phyloP scores from a whole-genome alignment of 2,888 invertebrate genomes.

The Drosophila limbata region DNA sequence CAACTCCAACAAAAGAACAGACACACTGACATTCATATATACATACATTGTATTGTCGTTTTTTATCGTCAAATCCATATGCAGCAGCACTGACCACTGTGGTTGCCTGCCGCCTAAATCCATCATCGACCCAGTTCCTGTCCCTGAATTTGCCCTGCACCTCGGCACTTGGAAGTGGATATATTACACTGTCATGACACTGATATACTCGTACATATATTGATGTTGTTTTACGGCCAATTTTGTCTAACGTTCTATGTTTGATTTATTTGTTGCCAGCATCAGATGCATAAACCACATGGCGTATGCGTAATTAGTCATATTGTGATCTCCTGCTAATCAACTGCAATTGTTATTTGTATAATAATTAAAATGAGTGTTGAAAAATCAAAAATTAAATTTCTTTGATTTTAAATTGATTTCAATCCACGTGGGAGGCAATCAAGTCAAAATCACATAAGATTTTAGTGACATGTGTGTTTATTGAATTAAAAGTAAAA shows the following conservation, averaged over 20 bases:
- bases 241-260: constrained; percentile 29
- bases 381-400: background rate
- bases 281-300: constrained; percentile 41
- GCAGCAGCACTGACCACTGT: constrained; percentile 35
- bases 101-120: constrained; percentile 50
- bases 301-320: constrained; percentile 65
- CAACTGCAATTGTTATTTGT: constrained; percentile 30
- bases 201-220: constrained; percentile 18
- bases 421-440: constrained; percentile 4
- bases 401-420: constrained; percentile 13
- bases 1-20: constrained; percentile 16
- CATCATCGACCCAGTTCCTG: constrained; percentile 32
- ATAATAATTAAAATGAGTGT: constrained; percentile 9
- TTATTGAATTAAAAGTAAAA: constrained; percentile 5
- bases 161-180: background rate
- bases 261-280: constrained; percentile 26
- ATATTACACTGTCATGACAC: constrained; percentile 5
- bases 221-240: constrained; percentile 14
- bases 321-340: constrained; percentile 28
- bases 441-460: constrained; percentile 14
- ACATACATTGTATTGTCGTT: constrained; percentile 17
- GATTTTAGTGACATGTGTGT: constrained; percentile 21
- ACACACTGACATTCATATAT: constrained; percentile 24
- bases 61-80: constrained; percentile 64
- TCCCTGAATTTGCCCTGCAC: constrained; percentile 1